Percentiles rank a stretch among this genome's conserved stretches.
These are phyloP conservation scores for Sebastes steindachneri DNA, from an alignment of 2,797 vertebrate genomes.

Conservation along the genomic window DNA sequence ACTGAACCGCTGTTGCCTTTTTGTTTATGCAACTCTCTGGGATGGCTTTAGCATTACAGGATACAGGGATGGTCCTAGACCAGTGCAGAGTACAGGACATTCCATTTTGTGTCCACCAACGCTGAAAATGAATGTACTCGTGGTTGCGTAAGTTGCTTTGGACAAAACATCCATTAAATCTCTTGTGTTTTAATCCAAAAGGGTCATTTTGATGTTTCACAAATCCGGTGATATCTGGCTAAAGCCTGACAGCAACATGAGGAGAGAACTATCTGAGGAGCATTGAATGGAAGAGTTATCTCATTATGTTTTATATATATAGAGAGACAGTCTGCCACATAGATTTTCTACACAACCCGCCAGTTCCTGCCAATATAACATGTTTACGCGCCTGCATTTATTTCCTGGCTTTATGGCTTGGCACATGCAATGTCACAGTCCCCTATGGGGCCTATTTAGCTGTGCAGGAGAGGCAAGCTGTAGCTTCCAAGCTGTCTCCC, in stretches of 20 bases:
- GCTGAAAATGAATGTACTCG: background rate
- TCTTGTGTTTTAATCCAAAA: background rate
- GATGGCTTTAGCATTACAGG: background rate
- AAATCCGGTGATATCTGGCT: background rate
- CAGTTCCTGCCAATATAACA: background rate
- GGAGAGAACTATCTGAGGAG: background rate
- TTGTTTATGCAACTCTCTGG: background rate
- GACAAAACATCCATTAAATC: background rate
- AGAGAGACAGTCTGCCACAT: background rate
- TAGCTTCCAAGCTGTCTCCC: slow-evolving; percentile 13
- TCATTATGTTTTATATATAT: too few species aligned
- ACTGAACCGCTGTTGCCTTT: background rate
- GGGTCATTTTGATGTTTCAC: background rate
- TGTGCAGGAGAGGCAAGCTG: slow-evolving; percentile 11
- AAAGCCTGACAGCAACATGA: background rate
- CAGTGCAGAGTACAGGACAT: background rate
- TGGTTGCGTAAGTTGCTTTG: background rate
- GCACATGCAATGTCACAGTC: background rate
- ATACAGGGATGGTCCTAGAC: background rate
- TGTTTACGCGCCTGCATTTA: background rate
- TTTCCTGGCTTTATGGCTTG: background rate
- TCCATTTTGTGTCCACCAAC: background rate
- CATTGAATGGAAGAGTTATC: background rate
- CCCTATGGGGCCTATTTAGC: slow-evolving; percentile 1
- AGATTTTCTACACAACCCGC: background rate